Base-by-base conservation (phyloP, 2,113 vertebrate genomes). In the Oryzias curvinotus region DNA sequence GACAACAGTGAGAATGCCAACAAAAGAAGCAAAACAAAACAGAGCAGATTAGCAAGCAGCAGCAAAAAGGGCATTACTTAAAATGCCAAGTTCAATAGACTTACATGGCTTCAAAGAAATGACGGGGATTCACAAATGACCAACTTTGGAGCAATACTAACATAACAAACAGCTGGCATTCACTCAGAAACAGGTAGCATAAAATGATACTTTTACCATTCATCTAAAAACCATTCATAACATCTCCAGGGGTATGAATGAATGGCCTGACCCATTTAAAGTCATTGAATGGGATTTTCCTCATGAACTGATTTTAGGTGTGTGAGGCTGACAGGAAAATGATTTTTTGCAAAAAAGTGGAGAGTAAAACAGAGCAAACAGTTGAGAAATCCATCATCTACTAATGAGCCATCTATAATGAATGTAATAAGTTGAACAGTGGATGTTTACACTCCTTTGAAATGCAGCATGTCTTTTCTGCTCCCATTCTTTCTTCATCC, bases 31-130 rank as follows among this genome's bases (percentile, higher is more conserved):
- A 36, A 44, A 56, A 23, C 41, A 1, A 51, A 1, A 13, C 47
- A 51, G 46, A 52, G 54, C 1, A 12, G 60, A 77, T 80, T 61
- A 71, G 45, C 48, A 49, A 55, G 13, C 45, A 3, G 4, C 14
- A 12, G 16, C 52, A 55, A 73, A 66, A 75, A 47, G 44, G 28
- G n/a, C 30, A 50, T 57, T 18, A 14, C 56, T 57, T 14, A 14
- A 75, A 69, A 78, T 57, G 36, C 46, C 68, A 73, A 60, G 53
- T 44, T 36, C 25, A 43, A 56, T 52, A 15, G 15, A 52, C 43
- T 5, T 23, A 46, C 28, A 47, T 30, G 14, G 18, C 10, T 36
- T 36, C 12, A 36, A 36, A 36, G 36, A 36, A 36, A 36, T 36
- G 36, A 36, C 2, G 10, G 8, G 8, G 8, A 36, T 36, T 36